Evolutionary conservation across 2,113 vertebrate species (phyloP), one percentile per base, ranked within the genome.

Genomic region (Barnardius zonarius): DNA sequence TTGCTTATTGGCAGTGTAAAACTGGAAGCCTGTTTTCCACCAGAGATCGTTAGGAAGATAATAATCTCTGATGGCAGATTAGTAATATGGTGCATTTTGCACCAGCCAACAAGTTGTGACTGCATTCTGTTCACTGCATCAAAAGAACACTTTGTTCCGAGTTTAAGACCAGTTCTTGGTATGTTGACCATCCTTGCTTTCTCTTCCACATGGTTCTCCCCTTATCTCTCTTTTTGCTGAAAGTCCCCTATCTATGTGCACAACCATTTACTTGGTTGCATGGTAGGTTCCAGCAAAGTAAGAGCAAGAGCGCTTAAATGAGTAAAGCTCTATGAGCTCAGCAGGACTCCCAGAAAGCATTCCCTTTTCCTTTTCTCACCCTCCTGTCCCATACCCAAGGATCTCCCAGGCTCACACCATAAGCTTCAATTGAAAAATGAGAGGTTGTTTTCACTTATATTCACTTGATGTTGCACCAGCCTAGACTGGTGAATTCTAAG

Each of bases 191-290:
- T 57, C 16, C 10, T 76, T 92, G 30, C n/a, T 86, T 93, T 44
- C 27, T 93, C 57, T 78, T 75, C 30, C 19, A 37, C 19, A 9
- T 13, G 18, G 24, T 73, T 27, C 23, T 75, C 69, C 89, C 76
- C 39, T 64, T 49, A 9, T 13, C 10, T 61, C 16, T 77, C 28
- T 49, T 73, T 88, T 82, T 63, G 31, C 59, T 44, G 57, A 24
- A 85, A 86, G 19, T 35, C 24, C 31, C 3, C 18, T 43, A 4
- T 27, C 20, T 62, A 4, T 17, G 18, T 63, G 22, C 39, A 35
- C 7, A n/a, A 25, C 43, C 3, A 6, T 86, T 72, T 11, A 0
- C 30, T 68, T 79, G 31, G 12, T 62, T 0, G 0, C 35, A 11
- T 12, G 31, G 67, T 30, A 76, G 85, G 46, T 41, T 91, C 70